Conservation (phyloP, 2,888 invertebrate genomes). For the Lucinisca nassula region DNA sequence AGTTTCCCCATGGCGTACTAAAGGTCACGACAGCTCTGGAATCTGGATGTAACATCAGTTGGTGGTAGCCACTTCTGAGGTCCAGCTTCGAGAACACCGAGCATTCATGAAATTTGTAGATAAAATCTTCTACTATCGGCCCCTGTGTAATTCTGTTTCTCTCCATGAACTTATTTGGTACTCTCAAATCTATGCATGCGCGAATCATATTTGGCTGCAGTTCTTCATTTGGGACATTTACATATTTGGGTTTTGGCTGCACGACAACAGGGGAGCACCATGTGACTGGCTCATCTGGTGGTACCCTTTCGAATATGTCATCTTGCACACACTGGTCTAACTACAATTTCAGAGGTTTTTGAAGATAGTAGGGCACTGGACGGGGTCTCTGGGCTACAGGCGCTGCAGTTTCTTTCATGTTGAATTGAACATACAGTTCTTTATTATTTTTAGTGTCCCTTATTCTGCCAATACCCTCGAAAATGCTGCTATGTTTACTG, state of each 20-base stretch:
- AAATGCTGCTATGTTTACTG: not conserved
- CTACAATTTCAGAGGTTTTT: constrained; percentile 18
- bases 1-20: not conserved
- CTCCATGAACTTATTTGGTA: no score
- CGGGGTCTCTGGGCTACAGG: constrained; percentile 28
- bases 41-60: not conserved
- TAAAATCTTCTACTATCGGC: constrained; percentile 41
- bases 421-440: constrained; percentile 25
- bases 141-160: constrained; percentile 29
- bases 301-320: constrained; percentile 26
- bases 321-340: constrained; percentile 17
- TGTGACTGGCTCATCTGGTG: constrained; percentile 19
- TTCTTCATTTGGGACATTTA: not conserved
- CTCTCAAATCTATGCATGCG: no score
- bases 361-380: constrained; percentile 28
- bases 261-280: constrained; percentile 41
- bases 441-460: constrained; percentile 17
- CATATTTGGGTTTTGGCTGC: constrained; percentile 34
- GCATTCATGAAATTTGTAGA: constrained; percentile 21
- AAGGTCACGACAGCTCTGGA: no score
- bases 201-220: no score
- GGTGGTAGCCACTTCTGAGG: not conserved
- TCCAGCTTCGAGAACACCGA: constrained; percentile 3
- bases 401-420: constrained; percentile 27
- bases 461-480: constrained; percentile 2